Conservation (phyloP, 2,113 vertebrate genomes). For the Dunckerocampus dactyliophorus region DNA sequence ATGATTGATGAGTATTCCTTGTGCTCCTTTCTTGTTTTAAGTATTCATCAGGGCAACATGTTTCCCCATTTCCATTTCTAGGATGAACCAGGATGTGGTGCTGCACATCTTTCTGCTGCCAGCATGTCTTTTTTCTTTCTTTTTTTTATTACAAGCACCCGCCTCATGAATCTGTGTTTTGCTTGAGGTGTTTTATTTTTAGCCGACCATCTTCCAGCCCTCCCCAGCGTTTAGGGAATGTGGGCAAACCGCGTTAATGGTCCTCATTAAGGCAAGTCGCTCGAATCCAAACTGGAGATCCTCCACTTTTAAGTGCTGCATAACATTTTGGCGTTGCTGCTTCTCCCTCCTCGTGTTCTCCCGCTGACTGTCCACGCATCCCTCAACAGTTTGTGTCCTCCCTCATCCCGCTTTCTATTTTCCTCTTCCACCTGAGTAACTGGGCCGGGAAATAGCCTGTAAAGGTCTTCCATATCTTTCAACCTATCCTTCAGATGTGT, state of each 20-base stretch:
- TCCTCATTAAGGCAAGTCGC: conserved; percentile 59
- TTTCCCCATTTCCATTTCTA: conserved; percentile 8
- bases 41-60: not conserved
- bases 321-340: conserved; percentile 40
- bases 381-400: not conserved
- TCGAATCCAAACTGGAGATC: conserved; percentile 52
- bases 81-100: conserved; percentile 20
- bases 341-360: not conserved
- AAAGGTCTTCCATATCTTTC: conserved; percentile 46
- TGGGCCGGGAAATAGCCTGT: conserved; percentile 31
- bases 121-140: conserved; percentile 22
- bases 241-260: conserved; percentile 51
- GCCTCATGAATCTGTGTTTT: conserved; percentile 45
- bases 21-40: not conserved
- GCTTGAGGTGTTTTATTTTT: conserved; percentile 58
- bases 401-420: conserved; percentile 10
- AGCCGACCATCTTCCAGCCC: conserved; percentile 38
- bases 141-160: conserved; percentile 17
- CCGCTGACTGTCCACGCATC: not conserved
- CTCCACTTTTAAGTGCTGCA: conserved; percentile 42
- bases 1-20: not conserved
- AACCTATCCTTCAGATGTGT: conserved; percentile 27
- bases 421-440: conserved; percentile 15
- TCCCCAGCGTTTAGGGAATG: conserved; percentile 41
- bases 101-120: conserved; percentile 29